Conservation (phyloP, 2,797 vertebrate species). For the Bovichtus variegatus region DNA sequence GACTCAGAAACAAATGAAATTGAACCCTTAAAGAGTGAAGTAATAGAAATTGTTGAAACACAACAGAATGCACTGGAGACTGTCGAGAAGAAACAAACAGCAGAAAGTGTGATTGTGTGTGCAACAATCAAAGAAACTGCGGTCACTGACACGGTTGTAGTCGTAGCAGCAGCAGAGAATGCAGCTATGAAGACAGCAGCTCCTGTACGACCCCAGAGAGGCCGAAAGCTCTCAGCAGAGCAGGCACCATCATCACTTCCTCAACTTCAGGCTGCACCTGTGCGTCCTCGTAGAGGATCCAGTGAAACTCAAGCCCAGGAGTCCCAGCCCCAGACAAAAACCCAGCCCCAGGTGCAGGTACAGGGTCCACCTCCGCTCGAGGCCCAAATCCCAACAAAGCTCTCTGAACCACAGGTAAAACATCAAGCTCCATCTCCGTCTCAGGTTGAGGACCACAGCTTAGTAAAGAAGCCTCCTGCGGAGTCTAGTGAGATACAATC, state of each 20-base stretch:
- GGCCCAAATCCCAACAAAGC: constrained; percentile 27
- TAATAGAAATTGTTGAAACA: constrained; percentile 50
- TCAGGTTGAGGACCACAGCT: constrained; percentile 40
- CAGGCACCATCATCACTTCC: constrained; percentile 61
- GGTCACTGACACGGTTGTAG: constrained; percentile 48
- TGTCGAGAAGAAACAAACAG: constrained; percentile 40
- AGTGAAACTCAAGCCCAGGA: constrained; percentile 65
- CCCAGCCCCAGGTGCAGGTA: constrained; percentile 36
- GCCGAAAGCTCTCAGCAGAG: constrained; percentile 68
- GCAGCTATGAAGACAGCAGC: constrained; percentile 57
- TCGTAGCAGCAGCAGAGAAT: constrained; percentile 40
- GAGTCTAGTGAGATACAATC: constrained; percentile 46
- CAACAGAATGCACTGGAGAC: constrained; percentile 15
- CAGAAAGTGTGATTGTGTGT: constrained; percentile 48
- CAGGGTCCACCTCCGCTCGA: constrained; percentile 20
- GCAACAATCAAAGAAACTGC: constrained; percentile 60
- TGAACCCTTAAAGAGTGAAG: constrained; percentile 23
- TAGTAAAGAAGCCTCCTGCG: constrained; percentile 37
- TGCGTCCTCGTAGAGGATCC: constrained; percentile 63
- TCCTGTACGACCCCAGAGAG: constrained; percentile 80
- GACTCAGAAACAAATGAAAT: constrained; percentile 50
- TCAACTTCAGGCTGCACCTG: constrained; percentile 68
- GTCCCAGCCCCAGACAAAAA: constrained; percentile 39
- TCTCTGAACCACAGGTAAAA: constrained; percentile 48
- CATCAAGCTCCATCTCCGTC: constrained; percentile 34